Percentiles rank a stretch among this genome's conserved stretches.
These are phyloP conservation scores for Gymnoscopelus braueri DNA, from an alignment of 2,797 vertebrate genomes.

Conservation along the genomic window DNA sequence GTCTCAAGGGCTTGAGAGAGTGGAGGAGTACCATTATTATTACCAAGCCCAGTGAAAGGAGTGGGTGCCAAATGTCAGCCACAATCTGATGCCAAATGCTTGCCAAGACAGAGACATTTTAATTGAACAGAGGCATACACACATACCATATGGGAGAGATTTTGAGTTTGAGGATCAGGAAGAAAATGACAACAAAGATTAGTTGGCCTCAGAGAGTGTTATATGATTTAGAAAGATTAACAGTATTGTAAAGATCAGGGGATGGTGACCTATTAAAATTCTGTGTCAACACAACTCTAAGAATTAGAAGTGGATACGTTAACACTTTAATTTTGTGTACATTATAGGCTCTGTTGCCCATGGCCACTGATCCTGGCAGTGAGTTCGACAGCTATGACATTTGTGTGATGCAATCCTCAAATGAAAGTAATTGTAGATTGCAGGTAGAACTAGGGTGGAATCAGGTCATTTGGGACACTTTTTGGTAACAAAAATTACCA, in stretches of 20 bases:
- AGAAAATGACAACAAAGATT: constrained; percentile 75
- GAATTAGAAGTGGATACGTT: not conserved
- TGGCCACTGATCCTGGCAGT: no score
- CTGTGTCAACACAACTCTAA: no score
- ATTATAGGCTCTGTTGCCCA: constrained; percentile 8
- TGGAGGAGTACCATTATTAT: constrained; percentile 83
- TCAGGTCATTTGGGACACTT: no score
- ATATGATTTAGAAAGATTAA: constrained; percentile 78
- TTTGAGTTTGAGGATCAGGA: constrained; percentile 71
- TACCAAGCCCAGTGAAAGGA: constrained; percentile 74
- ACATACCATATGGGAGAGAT: constrained; percentile 83
- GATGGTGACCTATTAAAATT: constrained; percentile 35
- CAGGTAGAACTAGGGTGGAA: no score
- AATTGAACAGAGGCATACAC: constrained; percentile 71
- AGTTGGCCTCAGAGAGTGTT: constrained; percentile 63
- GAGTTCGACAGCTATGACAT: no score
- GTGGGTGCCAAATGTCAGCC: constrained; percentile 57
- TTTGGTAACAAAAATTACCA: no score
- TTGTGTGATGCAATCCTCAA: no score
- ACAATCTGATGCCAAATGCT: constrained; percentile 59
- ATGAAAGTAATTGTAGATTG: no score
- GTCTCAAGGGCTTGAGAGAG: constrained; percentile 75
- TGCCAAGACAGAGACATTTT: constrained; percentile 67
- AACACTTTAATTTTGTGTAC: constrained; percentile 32
- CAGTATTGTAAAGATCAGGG: constrained; percentile 58